Evolutionary conservation across 2,113 vertebrate genomes (phyloP).

Genomic region (Lasiurus cinereus): DNA sequence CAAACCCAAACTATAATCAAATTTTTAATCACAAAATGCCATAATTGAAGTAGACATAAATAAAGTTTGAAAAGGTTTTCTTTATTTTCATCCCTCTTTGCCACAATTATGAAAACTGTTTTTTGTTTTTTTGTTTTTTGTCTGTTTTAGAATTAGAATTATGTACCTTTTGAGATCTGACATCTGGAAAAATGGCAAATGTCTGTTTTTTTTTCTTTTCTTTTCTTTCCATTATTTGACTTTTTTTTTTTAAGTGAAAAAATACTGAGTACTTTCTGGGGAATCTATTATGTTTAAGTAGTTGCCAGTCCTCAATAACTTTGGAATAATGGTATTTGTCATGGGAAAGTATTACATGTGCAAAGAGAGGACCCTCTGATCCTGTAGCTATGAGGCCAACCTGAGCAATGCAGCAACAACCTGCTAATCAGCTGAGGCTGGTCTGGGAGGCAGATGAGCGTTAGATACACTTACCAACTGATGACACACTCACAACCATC

Average conservation of each 20-base stretch:
- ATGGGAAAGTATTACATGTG: neutral
- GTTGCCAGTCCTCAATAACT: neutral
- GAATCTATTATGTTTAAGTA: neutral
- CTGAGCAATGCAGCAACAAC: rapidly evolving
- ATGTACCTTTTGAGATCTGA: too few species aligned
- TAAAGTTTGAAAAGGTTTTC: neutral
- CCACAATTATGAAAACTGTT: neutral
- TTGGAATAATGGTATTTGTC: neutral
- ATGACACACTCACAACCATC: rapidly evolving
- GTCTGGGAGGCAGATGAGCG: rapidly evolving
- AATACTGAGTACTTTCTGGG: neutral
- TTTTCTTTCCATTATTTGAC: neutral
- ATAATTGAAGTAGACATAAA: neutral
- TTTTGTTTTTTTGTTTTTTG: neutral
- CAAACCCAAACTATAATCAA: neutral
- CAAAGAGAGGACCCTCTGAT: neutral
- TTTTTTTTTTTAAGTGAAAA: neutral
- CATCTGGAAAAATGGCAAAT: neutral
- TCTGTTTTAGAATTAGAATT: neutral
- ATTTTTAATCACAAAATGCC: neutral
- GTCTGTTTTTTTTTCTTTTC: neutral
- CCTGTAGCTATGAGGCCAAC: rapidly evolving
- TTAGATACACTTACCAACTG: rapidly evolving
- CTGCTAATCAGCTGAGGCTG: rapidly evolving
- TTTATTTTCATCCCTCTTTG: neutral